Percentiles rank a stretch among this genome's conserved stretches.
phyloP scores from a whole-genome alignment of 2,113 vertebrate species.

The Clarias magur region DNA sequence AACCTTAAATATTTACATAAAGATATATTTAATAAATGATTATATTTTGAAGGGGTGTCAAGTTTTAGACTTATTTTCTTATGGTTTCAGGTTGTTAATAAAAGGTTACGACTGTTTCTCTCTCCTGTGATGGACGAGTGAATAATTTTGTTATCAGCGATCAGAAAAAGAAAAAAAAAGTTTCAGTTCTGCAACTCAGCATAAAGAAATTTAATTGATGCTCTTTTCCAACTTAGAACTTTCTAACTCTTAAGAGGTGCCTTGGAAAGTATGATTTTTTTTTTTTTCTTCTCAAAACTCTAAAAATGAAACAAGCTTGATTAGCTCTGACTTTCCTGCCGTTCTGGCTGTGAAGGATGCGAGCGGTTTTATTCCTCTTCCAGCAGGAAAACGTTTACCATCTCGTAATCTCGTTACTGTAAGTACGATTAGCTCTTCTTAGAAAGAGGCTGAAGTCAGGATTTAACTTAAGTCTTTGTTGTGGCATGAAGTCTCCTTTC shows the following conservation, averaged over 20 bases:
- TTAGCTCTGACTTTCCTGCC: no score
- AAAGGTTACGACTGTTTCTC: background rate
- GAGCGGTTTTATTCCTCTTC: background rate
- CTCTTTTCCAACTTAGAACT: no score
- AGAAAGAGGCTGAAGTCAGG: background rate
- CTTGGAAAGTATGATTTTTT: background rate
- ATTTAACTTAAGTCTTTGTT: background rate
- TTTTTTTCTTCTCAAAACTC: background rate
- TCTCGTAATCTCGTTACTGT: conserved; percentile 14
- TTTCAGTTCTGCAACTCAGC: background rate
- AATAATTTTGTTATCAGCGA: background rate
- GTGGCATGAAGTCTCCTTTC: background rate
- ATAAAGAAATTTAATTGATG: background rate
- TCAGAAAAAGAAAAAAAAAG: background rate
- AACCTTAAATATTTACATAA: background rate
- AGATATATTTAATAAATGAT: background rate
- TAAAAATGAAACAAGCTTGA: background rate
- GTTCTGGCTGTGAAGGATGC: background rate
- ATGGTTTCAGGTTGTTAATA: background rate
- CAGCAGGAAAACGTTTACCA: background rate
- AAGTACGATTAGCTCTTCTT: background rate
- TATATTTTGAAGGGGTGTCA: background rate
- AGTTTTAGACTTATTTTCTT: background rate
- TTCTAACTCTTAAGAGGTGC: background rate
- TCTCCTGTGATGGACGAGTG: background rate